phyloP scores from a whole-genome alignment of 1,140 invertebrate genomes.

The Zaprionus kolodkinae region DNA sequence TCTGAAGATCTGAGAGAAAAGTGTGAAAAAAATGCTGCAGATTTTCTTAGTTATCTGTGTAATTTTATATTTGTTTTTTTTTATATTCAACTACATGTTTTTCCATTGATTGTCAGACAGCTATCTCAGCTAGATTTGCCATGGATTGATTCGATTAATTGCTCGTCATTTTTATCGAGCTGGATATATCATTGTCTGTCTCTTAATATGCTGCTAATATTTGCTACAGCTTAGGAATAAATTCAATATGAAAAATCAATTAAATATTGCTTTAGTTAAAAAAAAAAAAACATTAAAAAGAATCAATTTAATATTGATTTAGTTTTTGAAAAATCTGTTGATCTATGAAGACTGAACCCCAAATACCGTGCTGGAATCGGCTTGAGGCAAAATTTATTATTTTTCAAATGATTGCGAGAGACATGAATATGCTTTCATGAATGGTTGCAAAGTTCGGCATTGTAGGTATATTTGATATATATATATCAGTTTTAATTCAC shows the following conservation, averaged over 20 bases:
- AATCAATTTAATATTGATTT: conserved; percentile 16
- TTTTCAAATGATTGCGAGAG: conserved; percentile 1
- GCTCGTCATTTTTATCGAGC: not conserved
- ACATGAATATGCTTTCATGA: too few relatives aligned
- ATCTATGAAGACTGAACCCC: too few relatives aligned
- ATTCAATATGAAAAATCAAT: conserved; percentile 39
- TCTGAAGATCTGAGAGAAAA: not conserved
- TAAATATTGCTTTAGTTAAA: too few relatives aligned
- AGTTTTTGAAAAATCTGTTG: not conserved
- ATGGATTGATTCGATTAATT: not conserved
- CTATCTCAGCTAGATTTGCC: not conserved
- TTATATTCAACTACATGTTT: conserved; percentile 3
- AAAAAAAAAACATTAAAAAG: too few relatives aligned
- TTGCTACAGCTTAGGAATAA: too few relatives aligned
- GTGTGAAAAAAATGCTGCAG: not conserved
- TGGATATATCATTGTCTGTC: not conserved
- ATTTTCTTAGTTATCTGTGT: not conserved
- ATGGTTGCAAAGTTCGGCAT: too few relatives aligned
- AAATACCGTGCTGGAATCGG: not conserved
- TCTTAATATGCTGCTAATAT: not conserved
- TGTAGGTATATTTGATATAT: too few relatives aligned
- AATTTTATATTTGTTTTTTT: conserved; percentile 26
- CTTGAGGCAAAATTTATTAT: not conserved
- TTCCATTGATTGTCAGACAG: not conserved
- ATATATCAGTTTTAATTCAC: too few relatives aligned